Evolutionary conservation across 23 tunicate species (phyloP), one percentile per base, ranked within the genome.

Genomic region (Halocynthia roretzi): DNA sequence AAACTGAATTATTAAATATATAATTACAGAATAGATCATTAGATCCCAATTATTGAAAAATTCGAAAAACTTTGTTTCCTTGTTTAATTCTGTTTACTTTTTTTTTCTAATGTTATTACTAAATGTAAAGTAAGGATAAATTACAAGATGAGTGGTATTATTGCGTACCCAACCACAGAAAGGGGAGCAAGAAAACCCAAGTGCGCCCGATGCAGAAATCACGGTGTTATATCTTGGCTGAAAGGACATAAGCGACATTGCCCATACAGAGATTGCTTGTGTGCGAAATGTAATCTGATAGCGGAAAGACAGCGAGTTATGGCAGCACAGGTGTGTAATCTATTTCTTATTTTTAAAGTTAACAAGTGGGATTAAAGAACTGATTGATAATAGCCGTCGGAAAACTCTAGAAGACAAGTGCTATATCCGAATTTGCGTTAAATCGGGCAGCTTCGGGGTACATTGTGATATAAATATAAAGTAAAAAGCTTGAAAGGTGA

Each of bases 141-240:
- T 22, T 55, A 71, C 5, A 71, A 22, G 14, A 83, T 89, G 79
- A 78, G 75, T 44, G 93, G 86, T 6, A 22, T 93, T 12, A 80
- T 87, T 15, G 68, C 89, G 6, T 93, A 93, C 63, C 98, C 98
- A 9, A 75, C 83, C 8, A 93, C 98, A 1, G 89, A 93, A 55
- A 84, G 86, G 71, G 99, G 95, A 52, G 91, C 95, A 12, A 83
- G 99, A 53, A 88, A 88, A 61, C 99, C 99, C 56, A 94, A 94
- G 82, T 94, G 99, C 64, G 99, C 99, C 22, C 82, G 99, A 50
- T 94, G 99, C 60, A 82, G 99, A 21, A 94, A 94, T 72, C 99
- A 94, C 69, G 99, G 99, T 4, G 81, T 88, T 49, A 94, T 88
- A 12, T 84, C 91, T 23, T 88, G 95, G 95, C 71, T 94, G 74